Conservation (phyloP, 2,888 invertebrate genomes). For the Tyria jacobaeae region DNA sequence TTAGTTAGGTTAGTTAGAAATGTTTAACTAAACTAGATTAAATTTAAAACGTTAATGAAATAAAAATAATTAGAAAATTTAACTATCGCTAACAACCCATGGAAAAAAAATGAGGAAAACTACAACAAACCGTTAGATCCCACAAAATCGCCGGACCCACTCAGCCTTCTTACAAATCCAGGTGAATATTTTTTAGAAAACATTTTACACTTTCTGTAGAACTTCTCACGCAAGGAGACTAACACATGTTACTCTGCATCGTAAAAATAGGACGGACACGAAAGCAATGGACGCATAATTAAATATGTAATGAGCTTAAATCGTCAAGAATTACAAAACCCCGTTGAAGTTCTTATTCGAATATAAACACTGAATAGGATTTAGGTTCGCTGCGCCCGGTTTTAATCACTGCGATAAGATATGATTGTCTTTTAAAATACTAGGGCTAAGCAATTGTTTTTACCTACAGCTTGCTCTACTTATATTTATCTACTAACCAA, state of each 20-base stretch:
- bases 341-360: conserved; percentile 64
- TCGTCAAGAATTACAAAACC: conserved; percentile 59
- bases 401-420: conserved; percentile 72
- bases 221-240: too few relatives aligned
- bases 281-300: conserved; percentile 59
- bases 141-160: conserved; percentile 19
- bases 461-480: conserved; percentile 33
- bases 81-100: background rate
- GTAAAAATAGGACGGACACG: conserved; percentile 46
- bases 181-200: conserved; percentile 24
- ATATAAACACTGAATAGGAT: conserved; percentile 56
- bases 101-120: background rate
- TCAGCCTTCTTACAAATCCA: conserved; percentile 23
- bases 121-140: conserved; percentile 28
- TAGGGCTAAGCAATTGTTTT: conserved; percentile 51
- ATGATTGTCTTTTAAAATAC: conserved; percentile 54
- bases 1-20: background rate
- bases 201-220: conserved; percentile 27
- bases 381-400: conserved; percentile 53
- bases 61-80: background rate
- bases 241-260: conserved; percentile 17
- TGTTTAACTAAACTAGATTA: background rate
- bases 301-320: conserved; percentile 56
- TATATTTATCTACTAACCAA: conserved; percentile 65
- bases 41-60: background rate